Conservation (phyloP, 2,797 vertebrate species). For the Phrynocephalus vlangalii region DNA sequence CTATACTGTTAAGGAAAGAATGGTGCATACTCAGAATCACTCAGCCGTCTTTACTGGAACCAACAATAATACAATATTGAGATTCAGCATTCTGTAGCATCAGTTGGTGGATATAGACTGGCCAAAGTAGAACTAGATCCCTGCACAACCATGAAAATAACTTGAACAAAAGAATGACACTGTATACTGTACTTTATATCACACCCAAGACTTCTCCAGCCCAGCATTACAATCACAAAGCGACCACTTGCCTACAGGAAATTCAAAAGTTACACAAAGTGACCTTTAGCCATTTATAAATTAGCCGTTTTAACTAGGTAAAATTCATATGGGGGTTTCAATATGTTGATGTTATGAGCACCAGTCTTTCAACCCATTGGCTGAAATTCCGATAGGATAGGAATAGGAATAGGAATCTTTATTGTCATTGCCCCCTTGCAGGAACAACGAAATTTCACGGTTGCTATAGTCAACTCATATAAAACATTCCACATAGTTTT, state of each 20-base stretch:
- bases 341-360: conserved; percentile 53
- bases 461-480: too few relatives aligned
- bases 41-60: not conserved
- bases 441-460: too few relatives aligned
- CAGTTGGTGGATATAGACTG: too few relatives aligned
- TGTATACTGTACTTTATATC: too few relatives aligned
- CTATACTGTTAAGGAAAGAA: not conserved
- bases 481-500: too few relatives aligned
- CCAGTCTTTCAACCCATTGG: conserved; percentile 15
- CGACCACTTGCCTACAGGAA: too few relatives aligned
- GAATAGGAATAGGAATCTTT: too few relatives aligned
- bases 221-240: too few relatives aligned
- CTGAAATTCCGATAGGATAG: conserved; percentile 38
- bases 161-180: too few relatives aligned
- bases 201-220: too few relatives aligned
- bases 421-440: too few relatives aligned
- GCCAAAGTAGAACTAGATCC: too few relatives aligned
- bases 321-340: conserved; percentile 67
- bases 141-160: not conserved
- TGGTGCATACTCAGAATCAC: not conserved
- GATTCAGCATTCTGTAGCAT: not conserved
- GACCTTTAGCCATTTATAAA: conserved; percentile 67
- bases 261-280: conserved; percentile 30
- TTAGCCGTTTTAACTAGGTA: conserved; percentile 70
- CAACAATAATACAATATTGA: not conserved